Evolutionary conservation across 2,113 vertebrate genomes (phyloP), one percentile per base, ranked within the genome.

Genomic region (Hucho hucho): DNA sequence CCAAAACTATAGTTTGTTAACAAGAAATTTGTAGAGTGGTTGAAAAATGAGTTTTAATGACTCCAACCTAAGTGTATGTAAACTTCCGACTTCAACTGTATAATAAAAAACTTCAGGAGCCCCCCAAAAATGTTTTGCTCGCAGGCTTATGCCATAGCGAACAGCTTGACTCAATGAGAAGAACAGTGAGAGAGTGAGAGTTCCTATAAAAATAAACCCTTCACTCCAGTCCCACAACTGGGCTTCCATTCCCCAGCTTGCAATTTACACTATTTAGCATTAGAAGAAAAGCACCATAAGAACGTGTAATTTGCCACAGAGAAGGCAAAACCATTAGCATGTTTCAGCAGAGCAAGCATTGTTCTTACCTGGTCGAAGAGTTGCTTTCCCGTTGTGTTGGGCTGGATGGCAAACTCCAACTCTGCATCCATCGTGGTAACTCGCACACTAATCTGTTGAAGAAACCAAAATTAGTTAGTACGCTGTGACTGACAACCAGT

Each of bases 401-500:
- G 96, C 92, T 98, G 97, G 91, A 99, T 99, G 87, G 97, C 97
- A 76, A 99, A 99, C 90, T 99, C 97, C 95, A 99, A 91, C 90
- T 99, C 97, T 78, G 97, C 97, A 81, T 99, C 97, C 97, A 99
- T 98, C 37, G 97, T 99, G 89, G 97, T 99, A 76, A 99, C 97
- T 88, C 96, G 94, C 73, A 99, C 97, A 66, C 95, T 98, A 79
- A 98, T 98, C 97, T 99, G 90, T 46, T 63, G 72, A 69, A 82
- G 16, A 25, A 65, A 76, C 0, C n/a, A 61, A 61, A 24, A 61
- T 22, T 0, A 61, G 58, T 61, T 22, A 61, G 49, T 53, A 22
- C 6, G 3, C n/a, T 22, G 20, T n/a, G 6, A 61, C n/a, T 61
- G n/a, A 61, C 18, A 61, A 61, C 20, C n/a, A 6, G 6, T 61